Conservation (phyloP, 2,113 vertebrate species). For the Vombatus ursinus region DNA sequence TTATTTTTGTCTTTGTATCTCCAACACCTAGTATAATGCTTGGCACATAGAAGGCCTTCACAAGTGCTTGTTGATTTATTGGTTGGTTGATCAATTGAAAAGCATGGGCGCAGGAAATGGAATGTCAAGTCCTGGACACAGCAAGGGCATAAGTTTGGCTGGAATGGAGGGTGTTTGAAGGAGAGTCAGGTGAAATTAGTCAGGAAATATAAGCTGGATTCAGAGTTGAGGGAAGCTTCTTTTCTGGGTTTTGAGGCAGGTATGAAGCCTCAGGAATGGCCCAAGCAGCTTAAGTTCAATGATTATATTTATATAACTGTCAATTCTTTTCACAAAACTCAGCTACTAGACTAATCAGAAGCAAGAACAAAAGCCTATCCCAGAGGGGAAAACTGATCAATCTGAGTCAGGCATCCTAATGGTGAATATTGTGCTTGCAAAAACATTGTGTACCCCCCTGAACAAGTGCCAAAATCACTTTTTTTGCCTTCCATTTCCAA, state of each 20-base stretch:
- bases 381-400: neutral
- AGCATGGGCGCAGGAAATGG: neutral
- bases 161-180: neutral
- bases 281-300: neutral
- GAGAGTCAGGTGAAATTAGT: neutral
- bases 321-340: neutral
- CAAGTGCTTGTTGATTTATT: neutral
- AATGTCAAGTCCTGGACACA: neutral
- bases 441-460: neutral
- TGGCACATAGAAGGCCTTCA: neutral
- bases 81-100: neutral
- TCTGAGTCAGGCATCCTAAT: neutral
- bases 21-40: neutral
- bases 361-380: neutral
- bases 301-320: neutral
- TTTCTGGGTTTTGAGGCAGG: neutral
- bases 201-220: neutral
- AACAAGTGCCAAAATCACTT: neutral
- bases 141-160: neutral
- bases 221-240: neutral
- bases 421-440: neutral
- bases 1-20: neutral
- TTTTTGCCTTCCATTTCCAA: neutral
- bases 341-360: neutral
- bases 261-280: neutral